A percentile compares a stretch with the other conserved stretches of the same genome.
Conservation (phyloP, 2,113 vertebrate genomes). For the Acrocephalus arundinaceus region DNA sequence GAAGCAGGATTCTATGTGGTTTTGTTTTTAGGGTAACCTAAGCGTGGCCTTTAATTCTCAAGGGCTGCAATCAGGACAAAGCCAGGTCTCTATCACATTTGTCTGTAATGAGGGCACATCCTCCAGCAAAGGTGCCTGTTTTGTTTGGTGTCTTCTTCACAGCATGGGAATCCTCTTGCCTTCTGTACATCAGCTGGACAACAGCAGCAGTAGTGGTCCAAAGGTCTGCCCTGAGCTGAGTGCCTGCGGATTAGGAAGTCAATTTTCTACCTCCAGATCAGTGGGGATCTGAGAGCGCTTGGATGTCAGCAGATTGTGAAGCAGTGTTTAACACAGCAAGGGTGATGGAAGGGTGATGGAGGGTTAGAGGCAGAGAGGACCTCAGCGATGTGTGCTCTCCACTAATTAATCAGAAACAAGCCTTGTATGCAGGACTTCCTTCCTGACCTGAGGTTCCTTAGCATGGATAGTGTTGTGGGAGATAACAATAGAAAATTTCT, state of each 20-base stretch:
- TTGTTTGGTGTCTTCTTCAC: background rate
- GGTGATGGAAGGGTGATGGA: background rate
- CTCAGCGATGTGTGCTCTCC: accelerated
- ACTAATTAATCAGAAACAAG: background rate
- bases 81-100: background rate
- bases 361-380: background rate
- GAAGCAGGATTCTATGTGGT: background rate
- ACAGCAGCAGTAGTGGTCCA: accelerated
- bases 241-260: background rate
- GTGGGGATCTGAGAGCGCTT: background rate
- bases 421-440: background rate
- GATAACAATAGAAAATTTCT: background rate
- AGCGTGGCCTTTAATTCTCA: background rate
- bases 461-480: background rate
- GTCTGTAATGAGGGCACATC: background rate
- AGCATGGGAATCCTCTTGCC: background rate
- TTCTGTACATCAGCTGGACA: background rate
- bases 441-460: background rate
- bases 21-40: background rate
- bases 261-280: background rate
- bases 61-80: background rate
- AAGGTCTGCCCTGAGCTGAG: background rate
- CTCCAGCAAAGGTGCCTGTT: background rate
- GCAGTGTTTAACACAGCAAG: background rate
- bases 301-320: background rate